These are phyloP conservation scores for Tenthredo scrophulariae DNA, from an alignment of 2,888 invertebrate species.

Conservation along the genomic window DNA sequence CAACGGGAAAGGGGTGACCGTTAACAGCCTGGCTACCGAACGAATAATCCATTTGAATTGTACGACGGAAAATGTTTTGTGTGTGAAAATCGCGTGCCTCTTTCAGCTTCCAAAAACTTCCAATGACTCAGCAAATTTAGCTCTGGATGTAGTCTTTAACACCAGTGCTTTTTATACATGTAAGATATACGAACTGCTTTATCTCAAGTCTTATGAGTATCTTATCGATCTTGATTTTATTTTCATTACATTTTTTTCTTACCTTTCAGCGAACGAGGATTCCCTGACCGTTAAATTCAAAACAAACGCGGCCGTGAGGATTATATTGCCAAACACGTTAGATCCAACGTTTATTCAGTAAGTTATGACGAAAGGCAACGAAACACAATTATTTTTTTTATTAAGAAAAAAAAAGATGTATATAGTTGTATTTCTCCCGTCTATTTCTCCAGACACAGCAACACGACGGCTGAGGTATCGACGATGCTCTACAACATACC, in stretches of 20 bases:
- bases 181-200: background rate
- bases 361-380: background rate
- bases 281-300: background rate
- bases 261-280: slow-evolving; percentile 22
- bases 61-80: slow-evolving; percentile 60
- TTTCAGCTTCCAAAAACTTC: slow-evolving; percentile 61
- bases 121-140: slow-evolving; percentile 63
- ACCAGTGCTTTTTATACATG: slow-evolving; percentile 55
- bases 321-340: background rate
- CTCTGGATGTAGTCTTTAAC: slow-evolving; percentile 62
- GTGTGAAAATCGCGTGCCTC: slow-evolving; percentile 63
- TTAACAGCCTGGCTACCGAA: background rate
- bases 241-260: background rate
- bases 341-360: background rate
- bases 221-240: background rate
- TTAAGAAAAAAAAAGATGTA: background rate
- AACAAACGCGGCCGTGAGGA: background rate
- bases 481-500: slow-evolving; percentile 41
- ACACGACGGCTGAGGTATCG: background rate
- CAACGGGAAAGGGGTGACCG: background rate
- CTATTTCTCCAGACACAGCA: background rate
- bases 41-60: slow-evolving; percentile 64
- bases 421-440: background rate
- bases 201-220: too few relatives aligned
- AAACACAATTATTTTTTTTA: background rate